Base-by-base conservation (phyloP, 2,888 invertebrate genomes). In the Agrotis ipsilon region DNA sequence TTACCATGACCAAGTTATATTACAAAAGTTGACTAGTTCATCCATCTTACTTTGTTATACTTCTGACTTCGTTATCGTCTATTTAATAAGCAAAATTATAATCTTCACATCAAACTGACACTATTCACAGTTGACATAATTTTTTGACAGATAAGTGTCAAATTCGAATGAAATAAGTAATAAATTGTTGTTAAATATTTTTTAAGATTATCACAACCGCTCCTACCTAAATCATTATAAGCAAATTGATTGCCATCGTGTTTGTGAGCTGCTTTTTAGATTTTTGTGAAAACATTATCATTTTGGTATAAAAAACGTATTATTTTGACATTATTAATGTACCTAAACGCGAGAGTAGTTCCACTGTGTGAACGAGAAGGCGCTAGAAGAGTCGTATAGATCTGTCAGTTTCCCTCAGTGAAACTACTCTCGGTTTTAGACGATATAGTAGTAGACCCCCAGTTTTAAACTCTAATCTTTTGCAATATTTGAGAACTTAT, bases 1-100 rank as follows among this genome's bases (percentile, higher is more conserved):
- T 64, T 70, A 71, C 67, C 75, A 70, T 71, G 75, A 78, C 75
- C 71, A 78, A 79, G 43, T 78, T 57, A 62, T 63, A 78, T 62
- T 65, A 64, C 78, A 78, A 71, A 61, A 66, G 16, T 59, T 54
- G 27, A 65, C n/a, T 62, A 54, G 58, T 60, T 78, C 62, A 27
- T 32, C 60, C 49, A 52, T 49, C 16, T 54, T 39, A 61, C 48
- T 71, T 75, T 49, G 21, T 75, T 18, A 13, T 14, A 43, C 45
- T 48, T 65, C 51, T 51, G 51, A 69, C 45, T 65, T 52, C 46
- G 61, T 55, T 59, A 66, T 62, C 57, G 21, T 55, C 58, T 52
- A 60, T 63, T 55, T 54, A 18, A 19, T 48, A 61, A 49, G 51
- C 19, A 27, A 59, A 52, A 52, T 52, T 21, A 27, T 52, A 72